Conservation (phyloP, 2,113 vertebrate species). For the Mormoops blainvillei region DNA sequence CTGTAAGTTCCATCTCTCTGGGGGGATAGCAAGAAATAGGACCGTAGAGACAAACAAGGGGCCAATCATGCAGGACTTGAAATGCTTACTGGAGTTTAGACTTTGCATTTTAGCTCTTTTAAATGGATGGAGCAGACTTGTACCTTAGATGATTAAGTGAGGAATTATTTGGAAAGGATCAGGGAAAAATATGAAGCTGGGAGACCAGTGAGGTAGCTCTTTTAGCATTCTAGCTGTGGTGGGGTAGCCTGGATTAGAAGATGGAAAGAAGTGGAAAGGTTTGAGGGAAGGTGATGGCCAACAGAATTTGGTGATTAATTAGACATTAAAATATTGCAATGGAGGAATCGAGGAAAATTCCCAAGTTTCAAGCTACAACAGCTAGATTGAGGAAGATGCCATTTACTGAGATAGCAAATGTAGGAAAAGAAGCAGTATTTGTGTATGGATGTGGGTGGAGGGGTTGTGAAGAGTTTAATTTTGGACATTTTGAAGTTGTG, state of each 20-base stretch:
- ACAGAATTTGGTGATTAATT: background rate
- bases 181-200: background rate
- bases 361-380: background rate
- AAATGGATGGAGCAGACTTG: background rate
- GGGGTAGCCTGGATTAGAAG: background rate
- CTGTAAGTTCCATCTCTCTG: background rate
- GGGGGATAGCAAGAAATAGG: background rate
- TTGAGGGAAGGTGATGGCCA: background rate
- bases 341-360: background rate
- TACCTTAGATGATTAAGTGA: background rate
- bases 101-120: background rate
- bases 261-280: background rate
- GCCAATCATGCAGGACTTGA: background rate
- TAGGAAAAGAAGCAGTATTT: background rate
- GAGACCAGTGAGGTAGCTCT: background rate
- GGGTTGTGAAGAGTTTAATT: background rate
- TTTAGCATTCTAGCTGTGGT: background rate
- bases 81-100: background rate
- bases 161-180: background rate
- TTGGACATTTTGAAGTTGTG: background rate
- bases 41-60: background rate
- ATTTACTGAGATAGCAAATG: background rate
- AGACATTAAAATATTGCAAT: background rate
- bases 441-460: background rate
- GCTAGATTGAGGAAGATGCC: background rate